Evolutionary conservation across 2,888 invertebrate genomes (phyloP).

Genomic region (Elmis aenea): DNA sequence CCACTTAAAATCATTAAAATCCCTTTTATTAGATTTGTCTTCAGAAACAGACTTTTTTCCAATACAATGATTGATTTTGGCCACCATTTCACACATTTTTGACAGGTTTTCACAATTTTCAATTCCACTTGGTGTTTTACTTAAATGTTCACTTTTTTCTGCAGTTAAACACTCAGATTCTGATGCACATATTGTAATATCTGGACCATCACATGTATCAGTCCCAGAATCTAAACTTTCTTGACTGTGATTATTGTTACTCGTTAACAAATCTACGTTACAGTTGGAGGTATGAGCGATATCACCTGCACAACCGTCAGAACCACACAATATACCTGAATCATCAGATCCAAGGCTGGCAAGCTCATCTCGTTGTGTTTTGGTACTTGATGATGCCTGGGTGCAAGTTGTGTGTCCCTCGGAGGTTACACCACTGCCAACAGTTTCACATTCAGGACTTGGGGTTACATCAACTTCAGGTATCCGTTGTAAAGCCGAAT

Average conservation of each 20-base stretch:
- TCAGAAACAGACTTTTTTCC: slow-evolving; percentile 18
- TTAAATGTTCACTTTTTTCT: slow-evolving; percentile 4
- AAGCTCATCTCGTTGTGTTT: slow-evolving; percentile 54
- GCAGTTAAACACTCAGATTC: slow-evolving; percentile 8
- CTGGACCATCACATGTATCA: slow-evolving; percentile 29
- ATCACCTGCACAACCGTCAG: slow-evolving; percentile 45
- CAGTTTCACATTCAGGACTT: slow-evolving; percentile 58
- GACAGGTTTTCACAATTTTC: slow-evolving; percentile 33
- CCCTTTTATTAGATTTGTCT: not conserved
- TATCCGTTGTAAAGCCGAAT: slow-evolving; percentile 84
- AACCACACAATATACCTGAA: slow-evolving; percentile 52
- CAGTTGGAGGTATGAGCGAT: slow-evolving; percentile 49
- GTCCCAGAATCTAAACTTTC: slow-evolving; percentile 65
- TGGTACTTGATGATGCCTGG: slow-evolving; percentile 49
- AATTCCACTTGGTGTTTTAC: slow-evolving; percentile 18
- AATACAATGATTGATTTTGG: no score
- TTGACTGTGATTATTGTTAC: slow-evolving; percentile 58
- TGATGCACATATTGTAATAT: slow-evolving; percentile 9
- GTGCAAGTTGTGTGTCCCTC: slow-evolving; percentile 29
- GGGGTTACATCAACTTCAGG: slow-evolving; percentile 75
- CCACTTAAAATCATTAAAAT: not conserved
- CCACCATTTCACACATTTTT: slow-evolving; percentile 25
- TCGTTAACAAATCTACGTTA: slow-evolving; percentile 49
- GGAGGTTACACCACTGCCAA: slow-evolving; percentile 26
- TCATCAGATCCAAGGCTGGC: slow-evolving; percentile 72